Percentiles rank a stretch among this genome's conserved stretches.
phyloP scores from a whole-genome alignment of 1,140 invertebrate species.

The Caenorhabditis briggsae region DNA sequence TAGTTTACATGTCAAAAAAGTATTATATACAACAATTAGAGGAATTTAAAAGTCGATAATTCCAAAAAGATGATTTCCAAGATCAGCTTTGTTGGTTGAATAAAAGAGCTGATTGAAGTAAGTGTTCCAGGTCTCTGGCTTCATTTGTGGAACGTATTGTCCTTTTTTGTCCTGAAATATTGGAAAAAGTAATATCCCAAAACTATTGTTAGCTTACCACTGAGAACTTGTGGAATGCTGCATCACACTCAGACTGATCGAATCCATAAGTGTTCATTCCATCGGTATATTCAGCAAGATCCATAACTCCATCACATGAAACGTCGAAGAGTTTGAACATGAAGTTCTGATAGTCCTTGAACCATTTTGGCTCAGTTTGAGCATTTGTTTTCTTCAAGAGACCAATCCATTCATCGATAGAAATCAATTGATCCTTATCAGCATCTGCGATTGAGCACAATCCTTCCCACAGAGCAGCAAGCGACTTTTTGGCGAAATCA shows the following conservation, averaged over 20 bases:
- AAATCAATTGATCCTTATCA: slow-evolving; percentile 72
- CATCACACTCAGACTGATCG: slow-evolving; percentile 55
- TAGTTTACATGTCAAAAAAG: no score
- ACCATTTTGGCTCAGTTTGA: slow-evolving; percentile 70
- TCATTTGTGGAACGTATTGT: slow-evolving; percentile 61
- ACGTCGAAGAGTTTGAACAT: slow-evolving; percentile 77
- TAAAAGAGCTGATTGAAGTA: slow-evolving; percentile 72
- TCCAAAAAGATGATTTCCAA: slow-evolving; percentile 74
- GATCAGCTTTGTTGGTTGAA: slow-evolving; percentile 65
- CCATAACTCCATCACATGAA: slow-evolving; percentile 72
- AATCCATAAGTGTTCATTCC: slow-evolving; percentile 73
- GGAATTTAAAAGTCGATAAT: slow-evolving; percentile 58
- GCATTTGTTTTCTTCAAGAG: slow-evolving; percentile 66
- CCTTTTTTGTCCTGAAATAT: slow-evolving; percentile 71
- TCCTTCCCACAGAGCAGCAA: slow-evolving; percentile 73
- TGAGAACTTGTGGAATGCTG: slow-evolving; percentile 70
- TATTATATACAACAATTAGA: no score
- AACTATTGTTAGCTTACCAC: slow-evolving; percentile 56
- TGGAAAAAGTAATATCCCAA: neutral
- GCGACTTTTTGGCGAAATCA: slow-evolving; percentile 70
- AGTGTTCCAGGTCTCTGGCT: slow-evolving; percentile 67
- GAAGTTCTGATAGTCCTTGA: slow-evolving; percentile 71
- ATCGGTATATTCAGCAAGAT: slow-evolving; percentile 73
- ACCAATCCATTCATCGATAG: slow-evolving; percentile 72
- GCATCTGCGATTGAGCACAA: slow-evolving; percentile 71